phyloP scores from a whole-genome alignment of 35 echinoderm and acorn worm genomes.

The Acanthaster planci region DNA sequence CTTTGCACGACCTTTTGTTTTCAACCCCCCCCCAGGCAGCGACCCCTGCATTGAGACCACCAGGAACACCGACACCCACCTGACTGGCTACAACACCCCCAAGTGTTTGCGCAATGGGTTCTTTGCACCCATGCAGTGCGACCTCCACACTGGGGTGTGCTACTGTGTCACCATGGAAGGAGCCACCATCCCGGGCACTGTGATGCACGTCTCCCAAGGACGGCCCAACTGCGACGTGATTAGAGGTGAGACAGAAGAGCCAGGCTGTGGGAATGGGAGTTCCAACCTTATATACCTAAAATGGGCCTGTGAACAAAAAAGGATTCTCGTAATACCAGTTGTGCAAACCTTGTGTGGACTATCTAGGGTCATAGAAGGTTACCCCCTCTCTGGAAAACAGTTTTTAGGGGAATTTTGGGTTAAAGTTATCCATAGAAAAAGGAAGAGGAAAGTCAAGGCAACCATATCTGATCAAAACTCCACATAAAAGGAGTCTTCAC shows the following conservation, averaged over 20 bases:
- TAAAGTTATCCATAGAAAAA: too few species aligned
- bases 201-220: conserved; percentile 31
- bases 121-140: conserved; percentile 41
- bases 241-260: conserved; percentile 2
- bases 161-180: conserved; percentile 48
- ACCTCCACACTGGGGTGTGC: conserved; percentile 32
- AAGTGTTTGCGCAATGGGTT: conserved; percentile 33
- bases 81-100: conserved; percentile 23
- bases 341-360: too few species aligned
- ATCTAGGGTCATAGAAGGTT: too few species aligned
- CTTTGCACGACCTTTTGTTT: too few species aligned
- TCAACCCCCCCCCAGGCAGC: neutral
- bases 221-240: conserved; percentile 25
- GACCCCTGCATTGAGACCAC: neutral
- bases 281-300: too few species aligned
- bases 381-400: too few species aligned
- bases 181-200: conserved; percentile 38
- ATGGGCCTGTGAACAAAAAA: too few species aligned
- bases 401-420: too few species aligned
- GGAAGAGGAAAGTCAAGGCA: too few species aligned
- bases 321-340: too few species aligned
- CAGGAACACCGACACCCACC: neutral
- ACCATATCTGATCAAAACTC: too few species aligned
- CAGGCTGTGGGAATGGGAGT: neutral
- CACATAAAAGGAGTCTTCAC: too few species aligned